Conservation (phyloP, 2,797 vertebrate genomes). For the Emys orbicularis region DNA sequence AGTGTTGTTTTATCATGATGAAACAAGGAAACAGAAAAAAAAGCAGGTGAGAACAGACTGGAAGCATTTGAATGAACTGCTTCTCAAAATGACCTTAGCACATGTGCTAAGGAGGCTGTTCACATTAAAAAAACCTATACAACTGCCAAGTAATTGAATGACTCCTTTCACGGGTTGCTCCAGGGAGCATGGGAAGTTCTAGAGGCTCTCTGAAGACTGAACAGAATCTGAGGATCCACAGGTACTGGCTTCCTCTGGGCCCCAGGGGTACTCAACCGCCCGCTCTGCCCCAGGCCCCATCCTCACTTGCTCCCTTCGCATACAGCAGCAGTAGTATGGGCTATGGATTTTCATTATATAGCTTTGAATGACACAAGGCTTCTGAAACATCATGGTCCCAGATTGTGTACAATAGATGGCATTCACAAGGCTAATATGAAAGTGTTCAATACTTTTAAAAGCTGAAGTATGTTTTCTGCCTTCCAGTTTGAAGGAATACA, state of each 20-base stretch:
- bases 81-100: not conserved
- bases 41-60: not conserved
- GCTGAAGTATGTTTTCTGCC: not conserved
- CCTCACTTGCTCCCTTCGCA: no score
- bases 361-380: not conserved
- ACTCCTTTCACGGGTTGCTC: not conserved
- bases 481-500: not conserved
- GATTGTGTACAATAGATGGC: not conserved
- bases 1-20: not conserved
- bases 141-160: not conserved
- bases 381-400: not conserved
- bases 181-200: accelerated
- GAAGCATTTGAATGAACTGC: not conserved
- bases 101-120: not conserved
- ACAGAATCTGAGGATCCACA: not conserved
- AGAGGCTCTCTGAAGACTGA: not conserved
- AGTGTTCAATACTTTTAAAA: not conserved
- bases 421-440: not conserved
- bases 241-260: no score
- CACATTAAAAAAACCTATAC: not conserved
- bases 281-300: not conserved
- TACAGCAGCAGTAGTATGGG: not conserved
- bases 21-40: not conserved
- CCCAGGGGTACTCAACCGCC: not conserved
- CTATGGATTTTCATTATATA: not conserved